Percentiles rank a stretch among this genome's conserved stretches.
These are phyloP conservation scores for Allacma fusca DNA, from an alignment of 2,888 invertebrate genomes.

Conservation along the genomic window DNA sequence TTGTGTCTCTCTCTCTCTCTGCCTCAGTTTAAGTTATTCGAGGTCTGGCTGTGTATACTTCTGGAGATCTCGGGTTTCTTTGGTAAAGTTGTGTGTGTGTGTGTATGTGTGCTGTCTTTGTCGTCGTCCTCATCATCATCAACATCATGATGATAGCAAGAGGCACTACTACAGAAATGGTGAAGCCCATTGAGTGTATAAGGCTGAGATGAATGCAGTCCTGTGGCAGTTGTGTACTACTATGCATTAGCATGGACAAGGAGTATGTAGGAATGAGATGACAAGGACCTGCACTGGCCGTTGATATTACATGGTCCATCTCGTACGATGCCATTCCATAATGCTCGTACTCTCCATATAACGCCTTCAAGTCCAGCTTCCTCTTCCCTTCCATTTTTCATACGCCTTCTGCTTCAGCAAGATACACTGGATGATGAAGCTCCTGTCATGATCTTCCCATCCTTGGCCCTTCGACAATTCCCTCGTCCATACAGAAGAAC, in stretches of 20 bases:
- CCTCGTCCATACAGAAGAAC: slow-evolving; percentile 48
- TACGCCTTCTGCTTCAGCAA: slow-evolving; percentile 54
- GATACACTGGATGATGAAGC: slow-evolving; percentile 60
- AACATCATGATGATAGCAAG: slow-evolving; percentile 23
- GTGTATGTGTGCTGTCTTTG: no score
- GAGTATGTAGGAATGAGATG: neutral
- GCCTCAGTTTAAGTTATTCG: slow-evolving; percentile 22
- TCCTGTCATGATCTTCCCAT: slow-evolving; percentile 58
- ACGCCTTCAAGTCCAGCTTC: slow-evolving; percentile 59
- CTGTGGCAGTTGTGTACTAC: no score
- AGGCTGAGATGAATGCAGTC: no score
- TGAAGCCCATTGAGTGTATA: no score
- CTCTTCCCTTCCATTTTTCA: slow-evolving; percentile 60
- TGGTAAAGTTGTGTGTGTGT: no score
- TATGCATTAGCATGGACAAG: neutral
- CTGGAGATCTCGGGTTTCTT: slow-evolving; percentile 1
- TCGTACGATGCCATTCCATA: slow-evolving; percentile 49
- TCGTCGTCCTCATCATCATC: slow-evolving; percentile 20
- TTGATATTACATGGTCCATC: slow-evolving; percentile 54
- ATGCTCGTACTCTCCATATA: slow-evolving; percentile 52
- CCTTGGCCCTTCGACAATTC: slow-evolving; percentile 55
- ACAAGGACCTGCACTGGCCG: neutral
- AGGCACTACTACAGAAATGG: no score
- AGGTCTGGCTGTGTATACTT: neutral
- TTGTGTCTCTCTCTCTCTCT: slow-evolving; percentile 31